These are phyloP conservation scores for Dasysyrphus tricinctus DNA, from an alignment of 2,888 invertebrate genomes.

Conservation along the genomic window DNA sequence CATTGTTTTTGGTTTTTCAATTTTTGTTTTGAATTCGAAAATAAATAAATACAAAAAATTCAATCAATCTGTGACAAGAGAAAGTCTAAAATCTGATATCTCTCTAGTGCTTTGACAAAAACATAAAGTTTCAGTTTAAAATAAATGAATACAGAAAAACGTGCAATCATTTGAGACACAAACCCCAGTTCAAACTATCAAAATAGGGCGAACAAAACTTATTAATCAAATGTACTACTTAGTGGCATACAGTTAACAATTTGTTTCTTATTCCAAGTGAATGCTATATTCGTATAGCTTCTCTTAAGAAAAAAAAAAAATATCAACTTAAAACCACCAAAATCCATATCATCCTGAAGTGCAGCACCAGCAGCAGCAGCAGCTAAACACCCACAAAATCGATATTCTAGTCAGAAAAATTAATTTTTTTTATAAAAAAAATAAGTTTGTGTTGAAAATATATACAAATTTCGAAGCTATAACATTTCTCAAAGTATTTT, in stretches of 20 bases:
- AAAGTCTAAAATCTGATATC: slow-evolving; percentile 38
- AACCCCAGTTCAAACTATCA: slow-evolving; percentile 67
- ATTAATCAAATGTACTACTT: slow-evolving; percentile 81
- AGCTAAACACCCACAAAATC: slow-evolving; percentile 69
- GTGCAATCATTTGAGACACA: slow-evolving; percentile 53
- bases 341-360: slow-evolving; percentile 20
- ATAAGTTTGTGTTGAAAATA: slow-evolving; percentile 58
- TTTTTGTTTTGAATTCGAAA: slow-evolving; percentile 48
- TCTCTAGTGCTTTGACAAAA: slow-evolving; percentile 30
- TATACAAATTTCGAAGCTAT: background rate
- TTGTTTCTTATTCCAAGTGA: slow-evolving; percentile 66
- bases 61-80: slow-evolving; percentile 57
- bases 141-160: slow-evolving; percentile 45
- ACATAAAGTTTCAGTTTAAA: slow-evolving; percentile 35
- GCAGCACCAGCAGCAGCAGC: slow-evolving; percentile 31
- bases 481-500: slow-evolving; percentile 63
- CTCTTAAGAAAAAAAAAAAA: slow-evolving; percentile 38
- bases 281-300: slow-evolving; percentile 64
- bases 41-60: slow-evolving; percentile 5
- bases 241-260: slow-evolving; percentile 81
- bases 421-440: background rate
- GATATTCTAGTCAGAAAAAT: slow-evolving; percentile 77
- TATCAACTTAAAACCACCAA: slow-evolving; percentile 49
- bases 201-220: slow-evolving; percentile 79
- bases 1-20: slow-evolving; percentile 38